Base-by-base conservation (phyloP, 2,113 vertebrate genomes). In the Hassar affinis region DNA sequence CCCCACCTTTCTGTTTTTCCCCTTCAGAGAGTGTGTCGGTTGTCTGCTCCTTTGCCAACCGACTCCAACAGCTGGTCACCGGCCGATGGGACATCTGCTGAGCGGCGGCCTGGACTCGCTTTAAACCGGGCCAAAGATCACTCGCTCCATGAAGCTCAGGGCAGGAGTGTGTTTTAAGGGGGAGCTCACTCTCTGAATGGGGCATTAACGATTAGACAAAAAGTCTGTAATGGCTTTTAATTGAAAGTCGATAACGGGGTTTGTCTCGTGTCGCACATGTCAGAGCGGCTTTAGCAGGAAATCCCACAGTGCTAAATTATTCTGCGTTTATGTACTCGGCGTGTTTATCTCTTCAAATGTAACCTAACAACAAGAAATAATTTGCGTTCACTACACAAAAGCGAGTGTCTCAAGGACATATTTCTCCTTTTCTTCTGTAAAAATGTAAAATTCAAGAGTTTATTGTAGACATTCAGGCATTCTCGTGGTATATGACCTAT, bases 1-100 rank as follows among this genome's bases (percentile, higher is more conserved):
- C 90, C 85, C 90, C 92, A 90, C 90, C 90, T 85, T 89, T 92
- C 90, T 86, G 93, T 86, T 90, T 88, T 76, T 78, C 11, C 69
- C 45, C 69, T 91, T 88, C 88, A 91, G 92, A 94, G 93, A 68
- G 62, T 54, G 62, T 91, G 94, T 91, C 91, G 92, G 93, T 95
- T 92, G 91, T 86, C 92, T 90, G 93, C 92, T 93, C 30, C 89
- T 82, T 81, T 92, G 94, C 95, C 90, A 93, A 94, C 91, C 93
- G 90, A 92, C 90, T 90, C 94, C 90, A 91, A 95, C 97, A 99
- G 97, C 97, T 98, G 97, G 93, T 95, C 90, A 93, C 93, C 94
- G 94, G 95, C 93, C 94, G 82, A 54, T 54, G 88, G 89, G 95
- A 96, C 97, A 98, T 96, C 96, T 98, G 97, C 96, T 94, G 93